phyloP scores from a whole-genome alignment of 2,888 invertebrate genomes.

The Balanococcus diminutus region DNA sequence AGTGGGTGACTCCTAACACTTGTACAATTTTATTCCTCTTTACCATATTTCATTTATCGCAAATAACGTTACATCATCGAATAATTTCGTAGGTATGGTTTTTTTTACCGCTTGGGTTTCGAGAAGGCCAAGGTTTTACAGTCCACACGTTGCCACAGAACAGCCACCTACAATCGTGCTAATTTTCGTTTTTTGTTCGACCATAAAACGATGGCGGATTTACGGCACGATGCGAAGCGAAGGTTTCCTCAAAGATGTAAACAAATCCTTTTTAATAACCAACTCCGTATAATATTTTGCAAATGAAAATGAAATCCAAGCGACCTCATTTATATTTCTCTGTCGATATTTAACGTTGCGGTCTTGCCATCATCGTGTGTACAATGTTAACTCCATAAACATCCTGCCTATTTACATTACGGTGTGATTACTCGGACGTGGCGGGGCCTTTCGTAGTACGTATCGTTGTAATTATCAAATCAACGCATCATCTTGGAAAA shows the following conservation, averaged over 20 bases:
- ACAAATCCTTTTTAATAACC: background rate
- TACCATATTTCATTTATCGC: background rate
- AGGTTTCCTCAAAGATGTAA: background rate
- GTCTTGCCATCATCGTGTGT: background rate
- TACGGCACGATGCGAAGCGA: slow-evolving; percentile 5
- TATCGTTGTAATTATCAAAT: background rate
- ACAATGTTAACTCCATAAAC: background rate
- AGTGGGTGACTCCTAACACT: background rate
- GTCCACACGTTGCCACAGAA: background rate
- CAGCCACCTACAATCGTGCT: slow-evolving; percentile 1
- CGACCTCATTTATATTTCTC: background rate
- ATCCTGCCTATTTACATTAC: background rate
- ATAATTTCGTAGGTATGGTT: background rate
- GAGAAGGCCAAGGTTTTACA: slow-evolving; percentile 28
- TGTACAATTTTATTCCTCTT: background rate
- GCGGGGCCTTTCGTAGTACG: too few species aligned
- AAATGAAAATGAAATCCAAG: background rate
- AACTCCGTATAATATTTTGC: background rate
- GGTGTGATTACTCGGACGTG: background rate
- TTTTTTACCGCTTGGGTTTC: background rate
- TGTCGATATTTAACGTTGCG: too few species aligned
- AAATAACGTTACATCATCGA: background rate
- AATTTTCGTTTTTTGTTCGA: slow-evolving; percentile 9
- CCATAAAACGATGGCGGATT: background rate
- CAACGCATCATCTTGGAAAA: background rate